phyloP scores from a whole-genome alignment of 30 jellyfish, hydroid and myxozoan genomes.

The Aurelia sp. region DNA sequence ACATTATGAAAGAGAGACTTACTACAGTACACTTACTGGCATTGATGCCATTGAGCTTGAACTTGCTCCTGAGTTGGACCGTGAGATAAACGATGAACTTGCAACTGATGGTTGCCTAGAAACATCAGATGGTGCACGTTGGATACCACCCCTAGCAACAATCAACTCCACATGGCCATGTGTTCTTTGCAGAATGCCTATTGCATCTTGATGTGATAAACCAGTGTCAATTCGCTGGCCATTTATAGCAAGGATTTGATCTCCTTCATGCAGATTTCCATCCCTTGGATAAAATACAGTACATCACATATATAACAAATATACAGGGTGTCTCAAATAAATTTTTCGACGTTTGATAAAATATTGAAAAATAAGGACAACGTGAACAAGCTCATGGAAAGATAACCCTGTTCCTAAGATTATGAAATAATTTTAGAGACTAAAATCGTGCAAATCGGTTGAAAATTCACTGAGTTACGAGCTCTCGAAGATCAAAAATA shows the following conservation, averaged over 20 bases:
- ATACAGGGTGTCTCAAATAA: no score
- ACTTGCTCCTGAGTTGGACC: constrained; percentile 77
- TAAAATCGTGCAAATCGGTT: no score
- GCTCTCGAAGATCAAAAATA: no score
- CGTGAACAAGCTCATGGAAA: no score
- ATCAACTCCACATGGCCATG: constrained; percentile 85
- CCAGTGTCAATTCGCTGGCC: constrained; percentile 92
- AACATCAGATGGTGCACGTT: constrained; percentile 52
- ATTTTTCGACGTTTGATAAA: no score
- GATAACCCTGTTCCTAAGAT: no score
- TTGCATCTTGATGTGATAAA: constrained; percentile 92
- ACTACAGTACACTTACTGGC: constrained; percentile 50
- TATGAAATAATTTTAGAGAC: no score
- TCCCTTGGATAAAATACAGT: constrained; percentile 48
- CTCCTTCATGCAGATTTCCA: constrained; percentile 91
- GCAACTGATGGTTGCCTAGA: constrained; percentile 65
- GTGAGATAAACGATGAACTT: constrained; percentile 52
- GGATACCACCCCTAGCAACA: constrained; percentile 92
- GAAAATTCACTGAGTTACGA: no score
- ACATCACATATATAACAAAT: no score
- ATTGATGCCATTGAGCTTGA: constrained; percentile 68
- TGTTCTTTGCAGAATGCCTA: constrained; percentile 77
- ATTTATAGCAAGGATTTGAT: constrained; percentile 93
- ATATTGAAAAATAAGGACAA: no score
- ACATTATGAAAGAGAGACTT: neutral